Conservation (phyloP, 2,888 invertebrate genomes). For the Hydrotaea diabolus region DNA sequence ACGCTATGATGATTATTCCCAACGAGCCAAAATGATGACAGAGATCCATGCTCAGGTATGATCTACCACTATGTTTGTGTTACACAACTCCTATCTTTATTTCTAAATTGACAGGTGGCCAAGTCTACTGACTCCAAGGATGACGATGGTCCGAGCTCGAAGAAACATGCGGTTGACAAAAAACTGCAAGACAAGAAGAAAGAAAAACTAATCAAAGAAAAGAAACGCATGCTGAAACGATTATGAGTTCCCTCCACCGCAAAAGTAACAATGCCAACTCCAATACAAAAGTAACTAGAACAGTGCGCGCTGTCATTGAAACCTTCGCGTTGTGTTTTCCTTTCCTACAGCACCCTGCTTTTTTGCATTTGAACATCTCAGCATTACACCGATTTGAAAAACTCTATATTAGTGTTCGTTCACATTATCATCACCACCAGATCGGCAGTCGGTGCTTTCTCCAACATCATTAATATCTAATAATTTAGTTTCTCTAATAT, state of each 20-base stretch:
- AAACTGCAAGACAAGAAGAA: slow-evolving; percentile 88
- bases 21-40: slow-evolving; percentile 93
- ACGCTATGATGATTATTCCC: slow-evolving; percentile 95
- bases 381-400: neutral
- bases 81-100: neutral
- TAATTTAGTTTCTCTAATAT: neutral
- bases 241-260: slow-evolving; percentile 84
- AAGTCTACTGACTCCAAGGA: slow-evolving; percentile 80
- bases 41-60: slow-evolving; percentile 91
- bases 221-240: slow-evolving; percentile 91
- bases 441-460: neutral
- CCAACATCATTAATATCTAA: neutral
- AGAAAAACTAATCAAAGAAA: slow-evolving; percentile 87
- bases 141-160: slow-evolving; percentile 87
- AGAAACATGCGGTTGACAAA: slow-evolving; percentile 92
- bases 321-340: slow-evolving; percentile 60
- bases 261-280: neutral
- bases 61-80: slow-evolving; percentile 64
- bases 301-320: slow-evolving; percentile 61
- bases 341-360: neutral
- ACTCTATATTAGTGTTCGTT: slow-evolving; percentile 17
- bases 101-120: slow-evolving; percentile 80
- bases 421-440: neutral
- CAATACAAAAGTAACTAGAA: slow-evolving; percentile 10
- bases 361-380: slow-evolving; percentile 14